A percentile compares a stretch with the other conserved stretches of the same genome.
phyloP scores from a whole-genome alignment of 2,797 vertebrate species.

The Neosilurus mollespiculum region DNA sequence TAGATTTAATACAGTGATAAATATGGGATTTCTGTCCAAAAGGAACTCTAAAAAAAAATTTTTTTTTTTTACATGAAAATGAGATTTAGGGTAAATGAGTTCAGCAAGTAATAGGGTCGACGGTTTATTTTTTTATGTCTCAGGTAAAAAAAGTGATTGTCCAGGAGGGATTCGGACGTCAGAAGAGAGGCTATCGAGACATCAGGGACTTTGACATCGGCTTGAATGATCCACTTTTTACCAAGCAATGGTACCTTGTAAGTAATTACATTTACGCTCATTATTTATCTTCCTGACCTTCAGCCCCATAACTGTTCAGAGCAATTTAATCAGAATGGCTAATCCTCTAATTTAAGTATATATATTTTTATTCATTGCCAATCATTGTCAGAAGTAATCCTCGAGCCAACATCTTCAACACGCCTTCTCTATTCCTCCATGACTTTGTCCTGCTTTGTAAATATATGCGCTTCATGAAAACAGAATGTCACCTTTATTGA shows the following conservation, averaged over 20 bases:
- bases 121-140: slow-evolving; percentile 32
- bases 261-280: slow-evolving; percentile 65
- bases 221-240: slow-evolving; percentile 95
- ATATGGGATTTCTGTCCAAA: background rate
- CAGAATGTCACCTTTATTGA: slow-evolving; percentile 56
- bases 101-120: background rate
- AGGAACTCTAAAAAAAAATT: background rate
- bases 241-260: slow-evolving; percentile 99
- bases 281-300: slow-evolving; percentile 61
- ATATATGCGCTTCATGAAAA: slow-evolving; percentile 53
- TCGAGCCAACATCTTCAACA: background rate
- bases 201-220: slow-evolving; percentile 91
- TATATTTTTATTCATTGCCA: slow-evolving; percentile 31
- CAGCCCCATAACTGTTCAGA: slow-evolving; percentile 47
- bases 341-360: slow-evolving; percentile 56
- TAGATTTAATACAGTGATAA: slow-evolving; percentile 13
- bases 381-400: slow-evolving; percentile 36
- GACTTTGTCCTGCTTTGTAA: slow-evolving; percentile 54
- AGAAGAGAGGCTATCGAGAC: slow-evolving; percentile 92
- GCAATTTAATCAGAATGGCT: slow-evolving; percentile 27
- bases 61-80: too few relatives aligned
- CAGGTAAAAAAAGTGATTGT: slow-evolving; percentile 88
- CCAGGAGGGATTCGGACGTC: slow-evolving; percentile 90
- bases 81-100: background rate
- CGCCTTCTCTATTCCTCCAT: slow-evolving; percentile 30